These are phyloP conservation scores for Eupithecia subumbrata DNA, from an alignment of 2,888 invertebrate genomes.

Conservation along the genomic window DNA sequence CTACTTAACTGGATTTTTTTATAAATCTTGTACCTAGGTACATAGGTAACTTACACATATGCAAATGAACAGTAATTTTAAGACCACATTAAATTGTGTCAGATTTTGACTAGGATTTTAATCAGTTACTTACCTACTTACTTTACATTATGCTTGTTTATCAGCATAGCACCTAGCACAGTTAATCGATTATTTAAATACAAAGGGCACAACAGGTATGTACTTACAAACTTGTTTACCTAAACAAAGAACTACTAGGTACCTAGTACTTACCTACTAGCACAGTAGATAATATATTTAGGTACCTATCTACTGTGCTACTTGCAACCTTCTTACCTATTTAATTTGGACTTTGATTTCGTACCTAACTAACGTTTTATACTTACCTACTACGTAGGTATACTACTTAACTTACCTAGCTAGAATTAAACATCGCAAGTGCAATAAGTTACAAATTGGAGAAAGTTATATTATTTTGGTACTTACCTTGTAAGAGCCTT, in stretches of 20 bases:
- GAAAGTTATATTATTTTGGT: neutral
- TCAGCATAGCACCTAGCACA: neutral
- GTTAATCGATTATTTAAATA: neutral
- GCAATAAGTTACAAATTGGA: neutral
- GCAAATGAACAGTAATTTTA: neutral
- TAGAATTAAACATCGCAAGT: neutral
- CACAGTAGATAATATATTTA: no score
- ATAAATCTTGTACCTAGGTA: no score
- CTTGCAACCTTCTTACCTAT: no score
- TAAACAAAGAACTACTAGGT: neutral
- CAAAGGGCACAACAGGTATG: neutral
- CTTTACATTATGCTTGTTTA: no score
- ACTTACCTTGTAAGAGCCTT: slow-evolving; percentile 91
- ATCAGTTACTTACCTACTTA: neutral
- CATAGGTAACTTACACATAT: no score
- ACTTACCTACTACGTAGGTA: neutral
- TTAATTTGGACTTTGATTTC: slow-evolving; percentile 1
- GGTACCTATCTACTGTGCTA: no score
- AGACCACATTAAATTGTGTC: neutral
- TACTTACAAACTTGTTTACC: neutral
- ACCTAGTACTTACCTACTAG: no score
- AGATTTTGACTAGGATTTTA: neutral
- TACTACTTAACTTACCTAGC: neutral
- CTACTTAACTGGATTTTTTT: no score
- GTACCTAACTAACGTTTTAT: neutral